phyloP scores from a whole-genome alignment of 2,113 vertebrate genomes.

The Nansenia antarctica region DNA sequence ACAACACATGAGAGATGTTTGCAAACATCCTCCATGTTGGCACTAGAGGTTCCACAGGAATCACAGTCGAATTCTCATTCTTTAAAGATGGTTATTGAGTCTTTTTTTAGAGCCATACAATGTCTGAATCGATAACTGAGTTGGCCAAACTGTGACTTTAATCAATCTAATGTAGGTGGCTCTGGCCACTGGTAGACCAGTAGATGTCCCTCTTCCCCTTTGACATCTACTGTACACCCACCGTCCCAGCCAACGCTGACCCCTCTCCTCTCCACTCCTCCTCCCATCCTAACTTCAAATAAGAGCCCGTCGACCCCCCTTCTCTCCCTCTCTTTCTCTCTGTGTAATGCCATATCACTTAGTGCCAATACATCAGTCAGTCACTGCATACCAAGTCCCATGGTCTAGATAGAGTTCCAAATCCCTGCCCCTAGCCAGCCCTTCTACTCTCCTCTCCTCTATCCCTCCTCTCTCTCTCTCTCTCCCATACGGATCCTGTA shows the following conservation, averaged over 20 bases:
- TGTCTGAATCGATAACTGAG: too few species aligned
- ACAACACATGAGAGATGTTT: too few species aligned
- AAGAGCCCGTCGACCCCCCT: slow-evolving; percentile 39
- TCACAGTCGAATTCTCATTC: too few species aligned
- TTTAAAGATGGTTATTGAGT: too few species aligned
- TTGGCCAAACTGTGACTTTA: too few species aligned
- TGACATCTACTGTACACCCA: background rate
- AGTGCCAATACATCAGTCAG: slow-evolving; percentile 50
- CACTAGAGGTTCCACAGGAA: too few species aligned
- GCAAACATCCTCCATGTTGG: too few species aligned
- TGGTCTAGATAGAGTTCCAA: slow-evolving; percentile 60
- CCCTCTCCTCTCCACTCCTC: slow-evolving; percentile 33
- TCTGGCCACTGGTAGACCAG: background rate
- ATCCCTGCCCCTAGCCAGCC: too few species aligned
- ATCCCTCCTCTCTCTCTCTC: background rate
- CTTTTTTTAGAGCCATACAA: too few species aligned
- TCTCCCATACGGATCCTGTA: slow-evolving; percentile 32
- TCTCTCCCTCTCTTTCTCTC: slow-evolving; percentile 19
- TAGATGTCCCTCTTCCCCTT: background rate
- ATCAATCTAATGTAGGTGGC: too few species aligned
- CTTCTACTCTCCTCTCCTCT: background rate
- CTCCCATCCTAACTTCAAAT: slow-evolving; percentile 17
- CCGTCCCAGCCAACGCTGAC: background rate
- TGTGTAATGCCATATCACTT: slow-evolving; percentile 43
- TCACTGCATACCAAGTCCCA: slow-evolving; percentile 54